Evolutionary conservation across 2,113 vertebrate species (phyloP), one percentile per base, ranked within the genome.

Genomic region (Pedetes capensis): DNA sequence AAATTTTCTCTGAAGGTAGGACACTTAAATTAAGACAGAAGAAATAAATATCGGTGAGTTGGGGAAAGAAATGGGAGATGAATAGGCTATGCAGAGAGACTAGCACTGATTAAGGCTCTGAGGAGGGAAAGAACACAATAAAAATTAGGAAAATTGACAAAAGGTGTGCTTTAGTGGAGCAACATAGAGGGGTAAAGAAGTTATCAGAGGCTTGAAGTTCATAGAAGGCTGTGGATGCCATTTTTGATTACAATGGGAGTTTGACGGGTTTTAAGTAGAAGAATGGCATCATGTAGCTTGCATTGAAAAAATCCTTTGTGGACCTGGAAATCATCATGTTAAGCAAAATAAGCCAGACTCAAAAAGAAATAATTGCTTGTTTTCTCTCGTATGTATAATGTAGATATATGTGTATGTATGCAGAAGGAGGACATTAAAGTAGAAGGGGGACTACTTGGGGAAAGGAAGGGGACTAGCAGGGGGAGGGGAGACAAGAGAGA

Each of bases 201-300:
- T 68, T 95, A 63, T n/a, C 64, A 72, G 59, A 87, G 69, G 17
- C 51, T 68, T 87, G 75, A 66, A 39, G 71, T 75, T 82, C 27
- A 57, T 74, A 22, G 37, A 95, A 82, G 22, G 22, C 49, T 42
- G 6, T 92, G 34, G 55, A 76, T 75, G 68, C 8, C 27, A 68
- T 75, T 82, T 87, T 57, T 42, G 32, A 82, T 76, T 81, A 47
- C 57, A 80, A 32, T 66, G 34, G 34, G 39, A 49, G 55, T 66
- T 94, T 81, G 66, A 91, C 81, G 39, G 78, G 18, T 66, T 95
- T 91, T 74, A 72, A 80, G 37, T 71, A 55, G 59, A 25, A 66
- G 61, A 84, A 59, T 84, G 57, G 42, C 16, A 68, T 68, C 39
- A 59, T 74, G 14, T 39, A 75, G 18, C 29, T 81, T 75, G 74